These are phyloP conservation scores for Caenorhabditis becei DNA, from an alignment of 2,888 invertebrate species.

Conservation along the genomic window DNA sequence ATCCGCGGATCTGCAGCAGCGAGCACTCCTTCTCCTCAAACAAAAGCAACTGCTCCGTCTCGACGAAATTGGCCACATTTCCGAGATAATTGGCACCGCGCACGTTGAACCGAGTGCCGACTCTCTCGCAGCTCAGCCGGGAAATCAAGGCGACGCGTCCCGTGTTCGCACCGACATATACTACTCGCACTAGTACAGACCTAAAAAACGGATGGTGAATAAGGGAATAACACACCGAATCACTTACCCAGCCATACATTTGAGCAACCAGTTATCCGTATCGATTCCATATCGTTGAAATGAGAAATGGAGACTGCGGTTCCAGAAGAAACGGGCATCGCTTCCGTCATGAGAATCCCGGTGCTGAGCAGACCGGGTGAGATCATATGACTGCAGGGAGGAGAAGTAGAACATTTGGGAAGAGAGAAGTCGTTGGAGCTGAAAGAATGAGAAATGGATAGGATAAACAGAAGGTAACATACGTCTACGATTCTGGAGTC, in stretches of 20 bases:
- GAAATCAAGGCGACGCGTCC: constrained; percentile 96
- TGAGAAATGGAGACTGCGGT: constrained; percentile 95
- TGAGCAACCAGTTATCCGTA: constrained; percentile 92
- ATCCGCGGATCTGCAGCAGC: constrained; percentile 92
- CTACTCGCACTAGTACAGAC: constrained; percentile 92
- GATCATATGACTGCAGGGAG: constrained; percentile 87
- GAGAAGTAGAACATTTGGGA: constrained; percentile 99
- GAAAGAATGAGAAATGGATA: too few species aligned
- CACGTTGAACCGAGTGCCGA: constrained; percentile 97
- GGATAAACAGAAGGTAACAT: too few species aligned
- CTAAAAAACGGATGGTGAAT: constrained; percentile 31
- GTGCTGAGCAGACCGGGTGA: constrained; percentile 95
- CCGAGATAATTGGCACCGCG: constrained; percentile 99
- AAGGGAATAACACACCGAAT: neutral
- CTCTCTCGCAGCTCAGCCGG: constrained; percentile 95
- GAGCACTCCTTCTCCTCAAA: constrained; percentile 91
- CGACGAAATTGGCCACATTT: constrained; percentile 99
- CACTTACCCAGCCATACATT: constrained; percentile 92
- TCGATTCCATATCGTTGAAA: constrained; percentile 93
- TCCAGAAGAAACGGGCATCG: constrained; percentile 98
- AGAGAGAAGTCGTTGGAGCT: constrained; percentile 90
- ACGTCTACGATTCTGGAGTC: constrained; percentile 78
- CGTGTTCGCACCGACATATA: constrained; percentile 96
- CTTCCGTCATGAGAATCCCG: constrained; percentile 89
- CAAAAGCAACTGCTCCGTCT: constrained; percentile 90